A percentile compares a stretch with the other conserved stretches of the same genome.
These are phyloP conservation scores for Porphyrio hochstetteri DNA, from an alignment of 2,113 vertebrate species.

Conservation along the genomic window DNA sequence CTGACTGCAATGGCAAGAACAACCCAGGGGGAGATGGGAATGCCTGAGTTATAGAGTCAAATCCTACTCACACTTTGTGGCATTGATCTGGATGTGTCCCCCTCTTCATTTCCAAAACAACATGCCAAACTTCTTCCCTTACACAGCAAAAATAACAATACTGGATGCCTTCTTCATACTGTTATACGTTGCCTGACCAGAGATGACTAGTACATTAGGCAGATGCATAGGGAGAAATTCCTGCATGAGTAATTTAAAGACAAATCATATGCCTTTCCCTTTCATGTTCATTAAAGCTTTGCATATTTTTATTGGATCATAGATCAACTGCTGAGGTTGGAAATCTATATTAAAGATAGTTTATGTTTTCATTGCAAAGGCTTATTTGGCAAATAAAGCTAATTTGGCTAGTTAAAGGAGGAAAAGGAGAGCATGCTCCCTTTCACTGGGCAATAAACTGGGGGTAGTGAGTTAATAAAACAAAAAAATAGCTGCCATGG, in stretches of 20 bases:
- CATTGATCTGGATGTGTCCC: not conserved
- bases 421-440: not conserved
- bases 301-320: not conserved
- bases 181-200: not conserved
- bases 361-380: not conserved
- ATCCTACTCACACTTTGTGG: too few species aligned
- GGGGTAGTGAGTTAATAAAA: not conserved
- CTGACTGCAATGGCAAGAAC: not conserved
- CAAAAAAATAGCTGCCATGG: not conserved
- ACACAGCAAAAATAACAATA: not conserved
- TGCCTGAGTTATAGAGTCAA: not conserved
- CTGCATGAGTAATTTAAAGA: not conserved
- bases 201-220: not conserved
- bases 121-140: not conserved
- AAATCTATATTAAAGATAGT: not conserved
- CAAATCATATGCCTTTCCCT: not conserved
- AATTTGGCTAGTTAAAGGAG: not conserved
- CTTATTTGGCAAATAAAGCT: not conserved
- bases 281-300: not conserved
- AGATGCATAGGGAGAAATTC: not conserved
- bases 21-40: not conserved
- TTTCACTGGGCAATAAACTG: not conserved
- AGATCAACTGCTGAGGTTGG: not conserved
- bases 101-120: not conserved
- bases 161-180: not conserved